Conservation (phyloP, 2,797 vertebrate species). For the Acrossocheilus wenchowensis region DNA sequence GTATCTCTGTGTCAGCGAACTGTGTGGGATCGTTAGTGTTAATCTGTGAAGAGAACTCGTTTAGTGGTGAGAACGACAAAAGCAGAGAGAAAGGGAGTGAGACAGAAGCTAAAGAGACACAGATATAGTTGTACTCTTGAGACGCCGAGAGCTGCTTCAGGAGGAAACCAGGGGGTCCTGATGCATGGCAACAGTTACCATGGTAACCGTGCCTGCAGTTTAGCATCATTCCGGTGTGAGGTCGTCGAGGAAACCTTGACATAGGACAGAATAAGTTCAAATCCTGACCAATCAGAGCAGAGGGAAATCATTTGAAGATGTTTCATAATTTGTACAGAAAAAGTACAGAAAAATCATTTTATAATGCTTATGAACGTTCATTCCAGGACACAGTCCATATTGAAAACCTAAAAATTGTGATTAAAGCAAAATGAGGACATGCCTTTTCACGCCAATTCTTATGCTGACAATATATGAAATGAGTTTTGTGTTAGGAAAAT, state of each 20-base stretch:
- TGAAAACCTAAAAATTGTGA: not conserved
- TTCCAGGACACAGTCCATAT: not conserved
- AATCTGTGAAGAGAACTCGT: conserved; percentile 52
- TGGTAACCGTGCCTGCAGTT: conserved; percentile 81
- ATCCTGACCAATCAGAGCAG: conserved; percentile 58
- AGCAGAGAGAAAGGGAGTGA: conserved; percentile 35
- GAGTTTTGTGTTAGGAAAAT: not conserved
- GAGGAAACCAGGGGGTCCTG: conserved; percentile 71
- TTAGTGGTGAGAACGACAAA: conserved; percentile 56
- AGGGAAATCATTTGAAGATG: not conserved
- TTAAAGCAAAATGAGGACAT: not conserved
- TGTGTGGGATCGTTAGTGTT: conserved; percentile 67
- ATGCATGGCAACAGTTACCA: conserved; percentile 85
- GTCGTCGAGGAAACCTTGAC: conserved; percentile 75
- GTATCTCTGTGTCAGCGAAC: conserved; percentile 61
- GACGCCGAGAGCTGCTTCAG: conserved; percentile 71
- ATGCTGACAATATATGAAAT: not conserved
- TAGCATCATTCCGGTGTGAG: conserved; percentile 70
- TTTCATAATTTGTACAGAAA: not conserved
- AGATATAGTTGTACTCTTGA: conserved; percentile 74
- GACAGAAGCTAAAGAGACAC: not conserved
- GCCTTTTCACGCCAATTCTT: not conserved
- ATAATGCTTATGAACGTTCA: not conserved
- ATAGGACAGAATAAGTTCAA: conserved; percentile 76
- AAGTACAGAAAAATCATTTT: not conserved